Base-by-base conservation (phyloP, 2,888 invertebrate species). In the Pemphredon lugubris region DNA sequence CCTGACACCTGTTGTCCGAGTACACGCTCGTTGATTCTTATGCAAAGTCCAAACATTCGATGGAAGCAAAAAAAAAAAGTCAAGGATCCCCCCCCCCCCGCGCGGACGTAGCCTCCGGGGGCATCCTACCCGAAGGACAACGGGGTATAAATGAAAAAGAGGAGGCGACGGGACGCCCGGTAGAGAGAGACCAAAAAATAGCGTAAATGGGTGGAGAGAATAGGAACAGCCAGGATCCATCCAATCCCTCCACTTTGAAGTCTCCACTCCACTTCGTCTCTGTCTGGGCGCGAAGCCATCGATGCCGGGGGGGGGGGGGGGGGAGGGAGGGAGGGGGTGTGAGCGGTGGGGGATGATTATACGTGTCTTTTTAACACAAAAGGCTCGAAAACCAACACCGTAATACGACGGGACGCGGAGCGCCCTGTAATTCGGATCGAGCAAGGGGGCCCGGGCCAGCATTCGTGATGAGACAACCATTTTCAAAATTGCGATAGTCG, bases 301-400 rank as follows among this genome's bases (percentile, higher is more conserved):
- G 67, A 32, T 18, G 45, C n/a, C n/a, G n/a, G n/a, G n/a, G n/a
- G n/a, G n/a, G n/a, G n/a, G n/a, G n/a, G n/a, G n/a, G n/a, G n/a
- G n/a, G n/a, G n/a, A n/a, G n/a, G n/a, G n/a, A n/a, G n/a, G n/a
- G n/a, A n/a, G n/a, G n/a, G n/a, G n/a, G n/a, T n/a, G n/a, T n/a
- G n/a, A 30, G 6, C 3, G 42, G 61, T 58, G 61, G 77, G 76
- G 73, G 82, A 88, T 89, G 89, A 90, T 89, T 90, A 87, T 86
- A 88, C 85, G 88, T 87, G 88, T 89, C 89, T 89, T 89, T 89
- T 89, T 89, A 89, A 89, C 89, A 88, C 89, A 90, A 89, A 89
- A 89, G 89, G 89, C 89, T 90, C 89, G 89, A 90, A 90, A 90
- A 90, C 89, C 89, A 90, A 90, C 89, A 90, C 89, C 88, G 89